Evolutionary conservation across 2,888 invertebrate genomes (phyloP).

Genomic region (Pachydiplax longipennis): DNA sequence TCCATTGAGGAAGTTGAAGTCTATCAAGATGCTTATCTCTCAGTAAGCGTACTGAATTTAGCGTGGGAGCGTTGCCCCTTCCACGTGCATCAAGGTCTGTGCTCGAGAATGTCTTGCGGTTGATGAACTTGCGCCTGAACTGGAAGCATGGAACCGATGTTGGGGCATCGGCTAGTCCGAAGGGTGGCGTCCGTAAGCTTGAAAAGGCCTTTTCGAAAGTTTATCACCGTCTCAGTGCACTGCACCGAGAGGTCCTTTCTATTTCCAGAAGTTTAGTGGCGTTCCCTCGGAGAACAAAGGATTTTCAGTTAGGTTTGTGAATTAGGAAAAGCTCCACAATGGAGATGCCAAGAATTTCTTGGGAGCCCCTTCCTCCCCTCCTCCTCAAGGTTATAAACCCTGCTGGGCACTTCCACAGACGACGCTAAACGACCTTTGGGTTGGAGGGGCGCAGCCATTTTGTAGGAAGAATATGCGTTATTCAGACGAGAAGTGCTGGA

Average conservation of each 20-base stretch:
- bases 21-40: too few species aligned
- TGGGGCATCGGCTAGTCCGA: background rate
- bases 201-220: background rate
- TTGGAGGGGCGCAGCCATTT: background rate
- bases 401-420: background rate
- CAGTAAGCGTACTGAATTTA: too few species aligned
- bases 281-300: background rate
- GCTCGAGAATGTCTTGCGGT: background rate
- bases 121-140: conserved; percentile 3
- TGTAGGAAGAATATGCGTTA: background rate
- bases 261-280: background rate
- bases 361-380: background rate
- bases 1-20: too few species aligned
- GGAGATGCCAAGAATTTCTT: background rate
- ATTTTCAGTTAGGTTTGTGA: background rate
- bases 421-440: background rate
- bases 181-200: background rate
- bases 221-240: background rate
- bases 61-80: conserved; percentile 1
- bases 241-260: background rate
- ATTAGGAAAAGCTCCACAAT: background rate
- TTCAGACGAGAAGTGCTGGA: background rate
- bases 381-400: background rate
- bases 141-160: background rate
- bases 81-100: background rate